Percentiles rank a stretch among this genome's conserved stretches.
Evolutionary conservation across 2,113 vertebrate species (phyloP).

Genomic region (Oenanthe oenanthe): DNA sequence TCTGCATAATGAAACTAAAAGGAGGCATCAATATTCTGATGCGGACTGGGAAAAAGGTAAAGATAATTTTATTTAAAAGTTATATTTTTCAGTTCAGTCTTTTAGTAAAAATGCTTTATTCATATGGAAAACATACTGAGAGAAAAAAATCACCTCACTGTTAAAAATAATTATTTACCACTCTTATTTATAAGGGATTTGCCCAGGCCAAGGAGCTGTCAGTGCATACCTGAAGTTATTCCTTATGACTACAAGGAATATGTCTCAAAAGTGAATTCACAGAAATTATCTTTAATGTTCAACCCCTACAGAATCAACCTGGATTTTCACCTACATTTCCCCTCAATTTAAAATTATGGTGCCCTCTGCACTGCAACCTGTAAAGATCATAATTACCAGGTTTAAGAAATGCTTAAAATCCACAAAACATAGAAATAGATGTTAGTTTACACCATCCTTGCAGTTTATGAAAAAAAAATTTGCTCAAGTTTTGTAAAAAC

Average conservation of each 20-base stretch:
- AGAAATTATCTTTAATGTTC: not conserved
- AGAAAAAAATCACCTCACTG: not conserved
- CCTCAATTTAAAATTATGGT: not conserved
- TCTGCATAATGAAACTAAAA: not conserved
- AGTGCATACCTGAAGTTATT: not conserved
- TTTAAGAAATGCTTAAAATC: not conserved
- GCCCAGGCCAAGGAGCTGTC: not conserved
- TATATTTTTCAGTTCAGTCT: not conserved
- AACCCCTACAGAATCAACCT: not conserved
- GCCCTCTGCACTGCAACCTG: not conserved
- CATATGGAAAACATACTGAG: not conserved
- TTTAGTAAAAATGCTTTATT: not conserved
- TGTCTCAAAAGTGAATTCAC: accelerated
- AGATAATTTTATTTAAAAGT: not conserved
- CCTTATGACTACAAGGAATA: not conserved
- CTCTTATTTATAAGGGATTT: not conserved
- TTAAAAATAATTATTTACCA: not conserved
- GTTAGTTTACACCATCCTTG: not conserved
- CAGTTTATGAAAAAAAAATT: not conserved
- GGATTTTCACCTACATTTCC: not conserved
- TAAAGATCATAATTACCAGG: not conserved
- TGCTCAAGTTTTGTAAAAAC: not conserved
- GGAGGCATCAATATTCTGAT: not conserved
- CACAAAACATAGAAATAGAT: not conserved
- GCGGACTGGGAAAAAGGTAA: not conserved